These are phyloP conservation scores for Molorchus minor DNA, from an alignment of 2,888 invertebrate species.

Conservation along the genomic window DNA sequence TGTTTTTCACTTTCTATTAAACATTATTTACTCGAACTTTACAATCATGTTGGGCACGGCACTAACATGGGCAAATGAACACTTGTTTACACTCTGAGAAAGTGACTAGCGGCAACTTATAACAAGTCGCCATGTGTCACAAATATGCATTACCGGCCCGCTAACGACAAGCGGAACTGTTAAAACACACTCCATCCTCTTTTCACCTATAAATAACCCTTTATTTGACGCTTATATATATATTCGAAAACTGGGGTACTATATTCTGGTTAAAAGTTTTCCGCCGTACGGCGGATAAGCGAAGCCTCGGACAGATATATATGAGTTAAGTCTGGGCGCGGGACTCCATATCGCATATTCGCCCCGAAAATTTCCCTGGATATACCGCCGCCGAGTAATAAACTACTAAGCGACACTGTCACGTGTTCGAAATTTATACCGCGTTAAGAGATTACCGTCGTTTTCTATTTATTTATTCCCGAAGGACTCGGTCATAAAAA, in stretches of 20 bases:
- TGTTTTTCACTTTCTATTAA: too few relatives aligned
- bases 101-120: too few relatives aligned
- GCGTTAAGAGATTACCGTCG: conserved; percentile 44
- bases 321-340: conserved; percentile 51
- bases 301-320: conserved; percentile 51
- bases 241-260: conserved; percentile 47
- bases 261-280: conserved; percentile 52
- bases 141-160: too few relatives aligned
- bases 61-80: too few relatives aligned
- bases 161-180: conserved; percentile 39
- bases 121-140: too few relatives aligned
- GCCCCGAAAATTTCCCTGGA: conserved; percentile 44
- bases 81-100: too few relatives aligned
- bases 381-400: conserved; percentile 49
- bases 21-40: too few relatives aligned
- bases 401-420: conserved; percentile 50
- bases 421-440: conserved; percentile 47
- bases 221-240: conserved; percentile 48
- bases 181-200: conserved; percentile 43
- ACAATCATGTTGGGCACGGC: too few relatives aligned
- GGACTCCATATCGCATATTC: conserved; percentile 50
- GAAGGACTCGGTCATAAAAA: conserved; percentile 6
- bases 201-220: conserved; percentile 47
- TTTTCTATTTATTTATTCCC: conserved; percentile 34
- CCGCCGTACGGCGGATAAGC: conserved; percentile 47